Conservation (phyloP, 2,888 invertebrate species). For the Eurytoma adleriae region DNA sequence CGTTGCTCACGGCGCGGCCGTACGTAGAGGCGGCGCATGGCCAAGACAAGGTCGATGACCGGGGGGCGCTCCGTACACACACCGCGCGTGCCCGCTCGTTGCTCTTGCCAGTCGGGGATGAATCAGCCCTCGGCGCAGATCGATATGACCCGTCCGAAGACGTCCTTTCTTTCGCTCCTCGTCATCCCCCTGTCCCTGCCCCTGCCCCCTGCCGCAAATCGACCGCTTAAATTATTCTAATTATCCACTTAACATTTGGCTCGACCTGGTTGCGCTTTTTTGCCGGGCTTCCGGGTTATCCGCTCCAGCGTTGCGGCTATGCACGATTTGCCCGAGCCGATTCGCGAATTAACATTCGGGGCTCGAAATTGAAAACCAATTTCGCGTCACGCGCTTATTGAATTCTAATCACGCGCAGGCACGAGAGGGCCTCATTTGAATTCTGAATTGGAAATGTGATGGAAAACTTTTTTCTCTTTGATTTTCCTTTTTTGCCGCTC, state of each 20-base stretch:
- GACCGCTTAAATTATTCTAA: conserved; percentile 40
- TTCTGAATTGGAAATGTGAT: conserved; percentile 35
- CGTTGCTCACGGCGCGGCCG: background rate
- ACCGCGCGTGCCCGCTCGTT: background rate
- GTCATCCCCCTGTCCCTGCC: background rate
- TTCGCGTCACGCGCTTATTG: conserved; percentile 40
- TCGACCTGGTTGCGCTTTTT: background rate
- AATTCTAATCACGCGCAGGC: conserved; percentile 47
- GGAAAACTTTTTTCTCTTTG: conserved; percentile 5
- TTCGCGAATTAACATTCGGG: conserved; percentile 45
- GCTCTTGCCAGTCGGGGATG: conserved; percentile 44
- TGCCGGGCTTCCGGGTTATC: background rate
- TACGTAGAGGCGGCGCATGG: background rate
- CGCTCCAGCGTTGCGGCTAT: background rate
- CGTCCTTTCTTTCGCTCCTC: conserved; percentile 22
- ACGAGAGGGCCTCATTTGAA: conserved; percentile 40
- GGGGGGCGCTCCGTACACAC: background rate
- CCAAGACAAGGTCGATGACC: conserved; percentile 54
- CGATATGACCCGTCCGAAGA: conserved; percentile 48
- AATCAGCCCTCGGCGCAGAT: conserved; percentile 58
- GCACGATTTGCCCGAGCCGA: background rate
- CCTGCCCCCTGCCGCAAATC: background rate
- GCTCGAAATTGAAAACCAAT: conserved; percentile 47
- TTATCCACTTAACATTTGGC: conserved; percentile 32
- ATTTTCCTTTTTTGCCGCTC: background rate